Evolutionary conservation across 2,888 invertebrate genomes (phyloP), one percentile per base, ranked within the genome.

Genomic region (Eilema caniola): DNA sequence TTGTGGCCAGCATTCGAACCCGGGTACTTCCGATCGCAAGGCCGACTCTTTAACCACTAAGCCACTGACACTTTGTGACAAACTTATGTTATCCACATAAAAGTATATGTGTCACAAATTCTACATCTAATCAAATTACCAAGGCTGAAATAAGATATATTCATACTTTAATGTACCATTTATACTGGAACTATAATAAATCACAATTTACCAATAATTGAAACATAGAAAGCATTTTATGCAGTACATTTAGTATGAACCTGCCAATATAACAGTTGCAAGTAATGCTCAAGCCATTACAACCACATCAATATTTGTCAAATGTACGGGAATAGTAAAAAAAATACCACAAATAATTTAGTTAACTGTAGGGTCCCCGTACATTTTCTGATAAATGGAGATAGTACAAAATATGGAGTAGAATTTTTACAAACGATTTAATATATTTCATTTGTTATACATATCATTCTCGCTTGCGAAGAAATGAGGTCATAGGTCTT

Each of bases 201-300:
- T 91, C 89, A 88, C 87, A 87, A 80, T 87, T 85, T 85, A 74
- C 78, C 82, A 81, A 76, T 86, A 87, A 91, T 88, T 87, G 88
- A 85, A 89, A 92, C 93, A 93, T 86, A 88, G 88, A 92, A 93
- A 92, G 85, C 85, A 87, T 92, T 92, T 93, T 87, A 90, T 87
- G 85, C 83, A 81, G 71, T 74, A 79, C 80, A 83, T 83, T 83
- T 84, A 81, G 82, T 82, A 83, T 83, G 85, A 77, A 84, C 78
- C 80, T 83, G 78, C 77, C 69, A 74, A 72, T 76, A 70, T 71
- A 77, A 75, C 85, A 86, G 86, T 86, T 86, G 86, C 83, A 80
- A 80, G 81, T 81, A 86, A 87, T 85, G 84, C 80, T 80, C 74
- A 64, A 16, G 73, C 76, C 75, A 79, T 75, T 78, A 78, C 77